A percentile compares a stretch with the other conserved stretches of the same genome.
Evolutionary conservation across 1,140 invertebrate genomes (phyloP).

Genomic region (Heliconius himera): DNA sequence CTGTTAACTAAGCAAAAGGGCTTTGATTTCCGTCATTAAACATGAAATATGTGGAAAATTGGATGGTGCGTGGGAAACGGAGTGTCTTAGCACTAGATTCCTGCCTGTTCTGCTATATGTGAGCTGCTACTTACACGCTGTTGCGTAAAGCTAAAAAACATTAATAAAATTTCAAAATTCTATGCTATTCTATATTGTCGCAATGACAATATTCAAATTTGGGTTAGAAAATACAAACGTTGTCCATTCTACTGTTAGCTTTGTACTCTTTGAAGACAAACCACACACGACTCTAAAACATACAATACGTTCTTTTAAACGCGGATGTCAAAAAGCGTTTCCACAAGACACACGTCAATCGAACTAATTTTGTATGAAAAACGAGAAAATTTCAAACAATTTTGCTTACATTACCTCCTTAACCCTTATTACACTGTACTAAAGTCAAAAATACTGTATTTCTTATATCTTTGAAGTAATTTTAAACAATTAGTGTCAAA

Average conservation of each 20-base stretch:
- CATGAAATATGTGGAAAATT: too few species aligned
- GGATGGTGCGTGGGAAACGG: too few species aligned
- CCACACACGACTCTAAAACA: constrained; percentile 60
- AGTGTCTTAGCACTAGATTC: too few species aligned
- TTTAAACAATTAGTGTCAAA: constrained; percentile 35
- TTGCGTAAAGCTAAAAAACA: neutral
- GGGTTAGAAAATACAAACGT: constrained; percentile 49
- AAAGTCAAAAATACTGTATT: neutral
- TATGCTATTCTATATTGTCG: neutral
- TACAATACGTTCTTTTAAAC: constrained; percentile 57
- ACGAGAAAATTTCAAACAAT: constrained; percentile 5
- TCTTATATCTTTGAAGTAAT: neutral
- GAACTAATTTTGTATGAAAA: constrained; percentile 59
- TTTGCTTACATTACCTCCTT: neutral
- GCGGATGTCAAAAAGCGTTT: constrained; percentile 47
- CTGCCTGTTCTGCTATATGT: too few species aligned
- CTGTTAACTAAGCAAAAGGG: too few species aligned
- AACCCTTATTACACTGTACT: neutral
- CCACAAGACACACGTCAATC: constrained; percentile 57
- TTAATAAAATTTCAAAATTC: neutral
- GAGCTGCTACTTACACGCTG: too few species aligned
- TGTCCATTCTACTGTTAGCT: constrained; percentile 52
- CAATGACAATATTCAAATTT: constrained; percentile 5
- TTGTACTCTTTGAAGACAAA: constrained; percentile 52
- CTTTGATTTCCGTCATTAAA: too few species aligned